Evolutionary conservation across 2,797 vertebrate genomes (phyloP).

Genomic region (Buphagus erythrorhynchus): DNA sequence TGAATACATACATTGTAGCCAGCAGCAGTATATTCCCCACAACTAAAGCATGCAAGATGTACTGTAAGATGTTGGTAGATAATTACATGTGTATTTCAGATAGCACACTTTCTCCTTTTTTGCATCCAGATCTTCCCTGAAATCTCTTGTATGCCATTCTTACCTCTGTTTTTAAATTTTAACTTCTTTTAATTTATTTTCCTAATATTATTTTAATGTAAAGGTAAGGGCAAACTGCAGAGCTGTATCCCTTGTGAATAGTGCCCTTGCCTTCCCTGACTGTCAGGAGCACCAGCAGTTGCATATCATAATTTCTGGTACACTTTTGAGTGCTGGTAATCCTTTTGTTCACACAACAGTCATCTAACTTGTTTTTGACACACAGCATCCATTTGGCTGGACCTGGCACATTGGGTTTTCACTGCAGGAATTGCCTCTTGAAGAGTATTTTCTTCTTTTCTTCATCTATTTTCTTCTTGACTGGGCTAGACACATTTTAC

Average conservation of each 20-base stretch:
- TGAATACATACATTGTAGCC: not conserved
- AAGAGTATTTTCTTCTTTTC: not conserved
- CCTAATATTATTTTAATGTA: not conserved
- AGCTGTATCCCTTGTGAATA: not conserved
- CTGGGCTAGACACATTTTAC: not conserved
- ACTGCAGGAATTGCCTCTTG: not conserved
- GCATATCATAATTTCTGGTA: not conserved
- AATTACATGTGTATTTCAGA: not conserved
- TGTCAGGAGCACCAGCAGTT: not conserved
- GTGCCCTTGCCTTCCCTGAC: not conserved
- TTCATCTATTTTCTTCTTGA: not conserved
- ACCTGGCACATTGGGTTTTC: not conserved
- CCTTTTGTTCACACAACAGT: not conserved
- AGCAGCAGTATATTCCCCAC: not conserved
- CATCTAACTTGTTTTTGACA: not conserved
- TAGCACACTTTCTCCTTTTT: not conserved
- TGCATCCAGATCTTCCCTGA: not conserved
- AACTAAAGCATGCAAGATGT: not conserved
- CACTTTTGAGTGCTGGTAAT: not conserved
- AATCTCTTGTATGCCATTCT: not conserved
- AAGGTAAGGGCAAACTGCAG: not conserved
- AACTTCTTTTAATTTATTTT: not conserved
- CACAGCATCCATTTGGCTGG: not conserved
- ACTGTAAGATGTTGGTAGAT: not conserved
- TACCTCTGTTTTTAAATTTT: not conserved